Conservation (phyloP, 2,888 invertebrate species). For the Lycia hirtaria region DNA sequence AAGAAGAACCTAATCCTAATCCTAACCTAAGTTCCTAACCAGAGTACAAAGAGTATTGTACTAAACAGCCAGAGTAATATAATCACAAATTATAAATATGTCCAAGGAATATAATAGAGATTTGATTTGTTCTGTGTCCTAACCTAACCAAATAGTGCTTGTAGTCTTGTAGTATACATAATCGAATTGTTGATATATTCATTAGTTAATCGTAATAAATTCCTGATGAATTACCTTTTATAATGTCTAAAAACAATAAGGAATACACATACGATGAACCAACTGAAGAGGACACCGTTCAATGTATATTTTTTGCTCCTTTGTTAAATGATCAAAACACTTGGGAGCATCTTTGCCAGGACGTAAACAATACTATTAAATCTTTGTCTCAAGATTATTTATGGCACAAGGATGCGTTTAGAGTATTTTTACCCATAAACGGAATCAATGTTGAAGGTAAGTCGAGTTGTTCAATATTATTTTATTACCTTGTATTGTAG, state of each 20-base stretch:
- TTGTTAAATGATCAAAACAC: slow-evolving; percentile 68
- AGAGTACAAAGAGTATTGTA: too few species aligned
- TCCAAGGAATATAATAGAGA: too few species aligned
- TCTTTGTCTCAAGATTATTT: slow-evolving; percentile 73
- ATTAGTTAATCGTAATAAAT: not conserved
- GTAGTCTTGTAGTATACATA: too few species aligned
- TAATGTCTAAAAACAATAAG: slow-evolving; percentile 8
- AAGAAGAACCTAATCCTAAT: too few species aligned
- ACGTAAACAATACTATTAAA: slow-evolving; percentile 72
- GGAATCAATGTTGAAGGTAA: slow-evolving; percentile 49
- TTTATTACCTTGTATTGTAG: not conserved
- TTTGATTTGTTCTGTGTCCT: too few species aligned
- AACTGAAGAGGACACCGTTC: slow-evolving; percentile 88
- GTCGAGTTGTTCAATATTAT: not conserved
- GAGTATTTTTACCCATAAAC: slow-evolving; percentile 56
- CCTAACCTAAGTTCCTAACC: too few species aligned
- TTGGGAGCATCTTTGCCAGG: slow-evolving; percentile 56
- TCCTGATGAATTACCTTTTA: not conserved
- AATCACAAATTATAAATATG: too few species aligned
- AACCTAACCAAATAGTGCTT: too few species aligned
- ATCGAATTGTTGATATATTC: too few species aligned
- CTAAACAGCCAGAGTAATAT: too few species aligned
- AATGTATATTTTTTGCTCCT: slow-evolving; percentile 90
- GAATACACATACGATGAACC: slow-evolving; percentile 27
- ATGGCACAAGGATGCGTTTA: slow-evolving; percentile 75